phyloP scores from a whole-genome alignment of 1,140 invertebrate genomes.

The Myzus persicae region DNA sequence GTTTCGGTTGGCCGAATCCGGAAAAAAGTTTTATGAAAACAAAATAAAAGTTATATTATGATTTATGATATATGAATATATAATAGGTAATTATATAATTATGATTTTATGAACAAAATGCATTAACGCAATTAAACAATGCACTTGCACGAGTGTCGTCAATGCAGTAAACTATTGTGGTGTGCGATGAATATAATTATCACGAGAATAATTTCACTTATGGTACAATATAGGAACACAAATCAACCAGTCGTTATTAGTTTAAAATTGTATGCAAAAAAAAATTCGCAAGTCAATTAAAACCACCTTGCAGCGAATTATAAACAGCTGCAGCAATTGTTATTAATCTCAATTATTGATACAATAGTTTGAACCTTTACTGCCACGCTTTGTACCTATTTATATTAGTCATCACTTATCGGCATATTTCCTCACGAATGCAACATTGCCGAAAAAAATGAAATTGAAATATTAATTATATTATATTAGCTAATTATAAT shows the following conservation, averaged over 20 bases:
- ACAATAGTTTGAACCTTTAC: background rate
- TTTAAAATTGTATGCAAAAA: background rate
- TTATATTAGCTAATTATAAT: constrained; percentile 9
- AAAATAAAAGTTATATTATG: background rate
- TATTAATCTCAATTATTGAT: background rate
- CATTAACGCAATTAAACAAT: background rate
- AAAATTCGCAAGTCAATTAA: background rate
- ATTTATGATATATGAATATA: too few relatives aligned
- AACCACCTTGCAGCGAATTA: background rate
- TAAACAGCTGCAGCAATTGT: background rate
- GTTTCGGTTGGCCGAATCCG: background rate
- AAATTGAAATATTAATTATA: constrained; percentile 1
- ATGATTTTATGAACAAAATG: too few relatives aligned
- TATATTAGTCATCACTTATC: background rate
- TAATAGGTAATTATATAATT: too few relatives aligned
- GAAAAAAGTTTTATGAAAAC: background rate
- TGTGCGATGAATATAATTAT: background rate
- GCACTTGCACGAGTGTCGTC: background rate
- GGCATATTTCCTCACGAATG: background rate
- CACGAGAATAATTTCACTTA: background rate
- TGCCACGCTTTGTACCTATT: background rate
- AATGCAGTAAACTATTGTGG: too few relatives aligned
- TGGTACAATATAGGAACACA: background rate
- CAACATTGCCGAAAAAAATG: background rate
- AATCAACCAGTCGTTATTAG: background rate